Conservation (phyloP, 2,888 invertebrate species). For the Ectemnius cavifrons region DNA sequence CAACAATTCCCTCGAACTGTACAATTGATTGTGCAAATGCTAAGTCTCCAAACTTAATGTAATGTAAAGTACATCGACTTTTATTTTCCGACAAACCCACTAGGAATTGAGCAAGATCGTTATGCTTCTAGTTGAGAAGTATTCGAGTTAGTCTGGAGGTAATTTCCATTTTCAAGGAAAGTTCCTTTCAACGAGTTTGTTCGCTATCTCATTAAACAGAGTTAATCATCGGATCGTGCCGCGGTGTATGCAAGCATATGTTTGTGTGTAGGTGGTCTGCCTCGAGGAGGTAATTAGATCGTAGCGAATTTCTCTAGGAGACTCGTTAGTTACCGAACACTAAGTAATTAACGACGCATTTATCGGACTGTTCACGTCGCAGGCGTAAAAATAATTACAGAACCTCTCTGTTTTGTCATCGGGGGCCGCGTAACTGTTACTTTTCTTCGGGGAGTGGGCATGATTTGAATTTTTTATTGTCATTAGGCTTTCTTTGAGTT, state of each 20-base stretch:
- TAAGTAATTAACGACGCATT: slow-evolving; percentile 16
- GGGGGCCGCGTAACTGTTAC: background rate
- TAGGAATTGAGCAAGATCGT: no score
- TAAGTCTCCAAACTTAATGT: no score
- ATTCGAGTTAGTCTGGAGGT: no score
- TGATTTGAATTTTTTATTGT: slow-evolving; percentile 19
- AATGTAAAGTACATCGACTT: no score
- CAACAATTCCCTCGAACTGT: no score
- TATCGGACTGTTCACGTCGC: background rate
- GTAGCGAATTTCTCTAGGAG: slow-evolving; percentile 32
- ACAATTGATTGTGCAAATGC: no score
- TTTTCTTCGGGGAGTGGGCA: slow-evolving; percentile 16
- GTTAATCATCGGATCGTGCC: background rate
- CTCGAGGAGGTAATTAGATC: slow-evolving; percentile 35
- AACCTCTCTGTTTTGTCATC: background rate
- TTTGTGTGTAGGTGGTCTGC: background rate
- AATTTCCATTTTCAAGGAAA: no score
- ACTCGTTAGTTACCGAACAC: background rate
- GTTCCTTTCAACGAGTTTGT: no score
- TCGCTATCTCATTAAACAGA: no score
- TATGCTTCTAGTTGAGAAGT: no score
- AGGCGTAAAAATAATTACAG: slow-evolving; percentile 13
- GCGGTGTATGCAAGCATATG: background rate
- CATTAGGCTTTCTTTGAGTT: slow-evolving; percentile 22
- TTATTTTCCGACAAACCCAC: no score